phyloP scores from a whole-genome alignment of 2,113 vertebrate species.

The Bos javanicus region DNA sequence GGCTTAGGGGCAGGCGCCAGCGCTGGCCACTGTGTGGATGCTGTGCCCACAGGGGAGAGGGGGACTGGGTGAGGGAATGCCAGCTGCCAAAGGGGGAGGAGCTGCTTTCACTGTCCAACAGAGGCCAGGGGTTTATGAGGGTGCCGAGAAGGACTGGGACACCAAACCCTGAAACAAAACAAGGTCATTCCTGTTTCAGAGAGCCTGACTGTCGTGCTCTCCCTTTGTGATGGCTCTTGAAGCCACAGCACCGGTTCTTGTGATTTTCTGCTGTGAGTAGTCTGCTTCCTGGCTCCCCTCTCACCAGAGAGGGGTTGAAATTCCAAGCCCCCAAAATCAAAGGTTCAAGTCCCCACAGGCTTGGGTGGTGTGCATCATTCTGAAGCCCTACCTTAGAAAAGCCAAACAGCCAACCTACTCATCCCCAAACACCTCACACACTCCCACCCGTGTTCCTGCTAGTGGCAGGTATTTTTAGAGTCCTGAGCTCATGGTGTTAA shows the following conservation, averaged over 20 bases:
- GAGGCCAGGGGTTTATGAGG: background rate
- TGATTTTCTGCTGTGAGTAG: background rate
- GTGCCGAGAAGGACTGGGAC: background rate
- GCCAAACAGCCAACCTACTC: constrained; percentile 42
- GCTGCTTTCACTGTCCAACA: background rate
- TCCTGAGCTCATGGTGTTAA: constrained; percentile 73
- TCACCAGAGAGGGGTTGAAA: background rate
- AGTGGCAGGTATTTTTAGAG: constrained; percentile 72
- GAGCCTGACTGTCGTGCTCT: background rate
- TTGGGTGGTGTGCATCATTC: background rate
- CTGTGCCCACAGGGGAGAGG: background rate
- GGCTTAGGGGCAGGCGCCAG: background rate
- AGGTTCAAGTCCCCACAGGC: background rate
- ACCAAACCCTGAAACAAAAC: background rate
- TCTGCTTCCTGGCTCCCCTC: background rate
- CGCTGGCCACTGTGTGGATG: background rate
- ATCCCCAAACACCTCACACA: constrained; percentile 57
- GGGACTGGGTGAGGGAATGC: background rate
- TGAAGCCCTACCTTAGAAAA: constrained; percentile 52
- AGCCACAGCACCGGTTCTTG: background rate
- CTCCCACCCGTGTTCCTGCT: constrained; percentile 57
- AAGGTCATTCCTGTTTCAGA: background rate
- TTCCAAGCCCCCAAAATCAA: background rate
- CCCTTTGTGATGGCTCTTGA: background rate
- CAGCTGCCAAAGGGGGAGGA: background rate